Evolutionary conservation across 2,113 vertebrate genomes (phyloP), one percentile per base, ranked within the genome.

Genomic region (Lanius ludovicianus): DNA sequence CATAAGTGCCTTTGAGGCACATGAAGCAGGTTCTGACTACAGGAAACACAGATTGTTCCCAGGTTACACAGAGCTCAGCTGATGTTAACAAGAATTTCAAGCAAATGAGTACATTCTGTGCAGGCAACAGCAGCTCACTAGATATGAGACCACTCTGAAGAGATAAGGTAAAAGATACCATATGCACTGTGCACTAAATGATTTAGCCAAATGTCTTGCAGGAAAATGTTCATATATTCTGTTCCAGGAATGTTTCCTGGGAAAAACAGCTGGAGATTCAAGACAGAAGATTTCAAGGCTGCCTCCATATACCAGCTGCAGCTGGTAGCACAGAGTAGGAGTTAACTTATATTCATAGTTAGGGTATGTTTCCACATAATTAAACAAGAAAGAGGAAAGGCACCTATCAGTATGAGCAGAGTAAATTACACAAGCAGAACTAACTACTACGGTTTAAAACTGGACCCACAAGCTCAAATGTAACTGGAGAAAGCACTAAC

Each of bases 141-240:
- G 49, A 84, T 62, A 22, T 50, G 60, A 37, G 20, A 73, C 76
- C 35, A 52, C 49, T 87, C 65, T 42, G 44, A 47, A 77, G 47
- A 95, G 94, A 95, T 94, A 91, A 95, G 56, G 68, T n/a, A 63
- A 70, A 82, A 95, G 56, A 94, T 87, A 78, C 10, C 44, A 15
- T 8, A 42, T 56, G 53, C 4, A 17, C 46, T 57, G 22, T 23
- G 46, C 69, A 53, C 67, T 87, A 56, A 91, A 92, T 33, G 37
- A 64, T 76, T 92, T 79, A 83, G 65, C 83, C 80, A 96, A 89
- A 89, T 67, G 19, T 56, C 53, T 94, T 79, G 81, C 77, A 96
- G 91, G 77, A 89, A 95, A 87, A n/a, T 30, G 69, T 73, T 94
- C 49, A 93, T 92, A 53, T 41, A 28, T 79, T 91, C 57, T 96